Evolutionary conservation across 2,797 vertebrate genomes (phyloP).

Genomic region (Pseudochirops corinnae): DNA sequence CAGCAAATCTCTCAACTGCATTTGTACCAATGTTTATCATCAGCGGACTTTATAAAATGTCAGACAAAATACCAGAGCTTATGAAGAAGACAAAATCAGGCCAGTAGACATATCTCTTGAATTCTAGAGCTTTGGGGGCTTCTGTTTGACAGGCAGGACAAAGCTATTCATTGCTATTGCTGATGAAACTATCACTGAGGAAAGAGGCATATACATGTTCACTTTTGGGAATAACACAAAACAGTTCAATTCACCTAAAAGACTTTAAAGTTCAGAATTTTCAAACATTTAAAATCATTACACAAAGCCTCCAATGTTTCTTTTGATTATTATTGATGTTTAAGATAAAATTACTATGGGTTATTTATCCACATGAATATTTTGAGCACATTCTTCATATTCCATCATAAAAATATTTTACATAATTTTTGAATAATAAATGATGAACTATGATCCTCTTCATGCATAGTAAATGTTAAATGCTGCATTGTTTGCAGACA

Average conservation of each 20-base stretch:
- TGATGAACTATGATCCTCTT: conserved; percentile 74
- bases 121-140: conserved; percentile 25
- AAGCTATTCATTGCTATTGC: conserved; percentile 26
- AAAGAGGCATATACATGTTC: conserved; percentile 39
- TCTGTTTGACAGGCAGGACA: conserved; percentile 17
- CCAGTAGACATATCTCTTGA: conserved; percentile 12
- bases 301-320: conserved; percentile 73
- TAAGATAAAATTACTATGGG: conserved; percentile 72
- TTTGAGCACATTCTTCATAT: conserved; percentile 75
- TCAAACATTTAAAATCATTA: conserved; percentile 77
- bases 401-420: conserved; percentile 81
- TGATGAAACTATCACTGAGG: not conserved
- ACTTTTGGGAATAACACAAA: conserved; percentile 30
- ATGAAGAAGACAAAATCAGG: conserved; percentile 20
- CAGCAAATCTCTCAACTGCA: not conserved
- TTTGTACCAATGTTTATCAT: not conserved
- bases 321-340: conserved; percentile 76
- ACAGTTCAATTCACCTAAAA: conserved; percentile 47
- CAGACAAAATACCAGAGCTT: not conserved
- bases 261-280: conserved; percentile 62
- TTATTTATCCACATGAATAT: conserved; percentile 81
- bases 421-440: conserved; percentile 82
- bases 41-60: conserved; percentile 16
- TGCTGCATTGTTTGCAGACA: conserved; percentile 83
- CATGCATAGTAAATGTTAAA: conserved; percentile 81